These are phyloP conservation scores for Platyrinchus mystaceus DNA, from an alignment of 2,797 vertebrate species.

Conservation along the genomic window DNA sequence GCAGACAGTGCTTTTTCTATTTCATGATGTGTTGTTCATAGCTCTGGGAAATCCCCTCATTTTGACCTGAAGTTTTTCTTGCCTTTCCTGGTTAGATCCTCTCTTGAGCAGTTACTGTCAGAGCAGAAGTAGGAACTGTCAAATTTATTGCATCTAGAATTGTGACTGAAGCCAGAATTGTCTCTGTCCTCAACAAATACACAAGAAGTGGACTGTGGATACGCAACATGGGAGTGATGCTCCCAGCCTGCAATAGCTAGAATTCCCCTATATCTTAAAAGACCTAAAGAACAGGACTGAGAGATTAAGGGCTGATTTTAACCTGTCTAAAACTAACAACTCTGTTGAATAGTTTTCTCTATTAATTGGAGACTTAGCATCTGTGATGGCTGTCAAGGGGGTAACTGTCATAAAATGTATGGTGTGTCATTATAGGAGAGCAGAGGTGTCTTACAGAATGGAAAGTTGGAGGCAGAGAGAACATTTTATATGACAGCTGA, in stretches of 20 bases:
- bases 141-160: neutral
- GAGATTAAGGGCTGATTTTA: neutral
- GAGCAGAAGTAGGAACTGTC: neutral
- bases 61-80: neutral
- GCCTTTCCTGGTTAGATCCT: neutral
- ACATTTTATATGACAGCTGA: constrained; percentile 55
- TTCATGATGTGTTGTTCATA: neutral
- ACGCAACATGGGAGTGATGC: neutral
- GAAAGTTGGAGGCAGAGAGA: constrained; percentile 54
- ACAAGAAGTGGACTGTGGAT: neutral
- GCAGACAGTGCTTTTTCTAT: neutral
- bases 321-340: constrained; percentile 14
- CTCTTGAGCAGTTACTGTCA: neutral
- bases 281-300: neutral
- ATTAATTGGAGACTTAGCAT: constrained; percentile 29
- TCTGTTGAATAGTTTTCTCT: constrained; percentile 40
- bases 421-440: constrained; percentile 23
- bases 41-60: neutral
- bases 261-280: neutral
- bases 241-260: neutral
- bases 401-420: constrained; percentile 38
- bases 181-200: neutral
- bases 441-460: constrained; percentile 52
- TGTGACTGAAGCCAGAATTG: neutral
- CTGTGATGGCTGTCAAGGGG: constrained; percentile 27